phyloP scores from a whole-genome alignment of 2,888 invertebrate genomes.

The Gortyna flavago region DNA sequence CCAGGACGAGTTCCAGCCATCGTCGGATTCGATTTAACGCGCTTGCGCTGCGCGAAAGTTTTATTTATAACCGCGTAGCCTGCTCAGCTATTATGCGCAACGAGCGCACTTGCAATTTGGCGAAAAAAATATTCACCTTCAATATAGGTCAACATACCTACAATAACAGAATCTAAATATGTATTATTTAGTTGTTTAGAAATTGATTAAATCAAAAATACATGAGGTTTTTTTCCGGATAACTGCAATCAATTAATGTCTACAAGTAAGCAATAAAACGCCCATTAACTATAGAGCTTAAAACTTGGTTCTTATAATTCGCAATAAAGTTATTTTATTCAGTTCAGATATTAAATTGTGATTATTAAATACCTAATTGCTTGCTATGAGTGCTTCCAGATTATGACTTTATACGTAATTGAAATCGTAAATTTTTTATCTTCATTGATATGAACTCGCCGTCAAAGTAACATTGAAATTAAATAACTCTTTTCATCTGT shows the following conservation, averaged over 20 bases:
- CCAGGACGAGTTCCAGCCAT: conserved; percentile 87
- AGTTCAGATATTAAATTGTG: conserved; percentile 54
- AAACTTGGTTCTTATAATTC: conserved; percentile 38
- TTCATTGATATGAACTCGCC: conserved; percentile 67
- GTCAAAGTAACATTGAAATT: conserved; percentile 76
- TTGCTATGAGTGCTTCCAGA: conserved; percentile 55
- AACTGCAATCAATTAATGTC: conserved; percentile 1
- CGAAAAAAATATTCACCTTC: conserved; percentile 47
- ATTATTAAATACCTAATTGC: conserved; percentile 56
- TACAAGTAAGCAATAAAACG: conserved; percentile 9
- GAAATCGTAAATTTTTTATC: conserved; percentile 76
- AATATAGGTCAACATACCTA: conserved; percentile 4
- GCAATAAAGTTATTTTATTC: conserved; percentile 60
- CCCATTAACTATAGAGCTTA: conserved; percentile 18
- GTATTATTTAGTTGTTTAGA: neutral
- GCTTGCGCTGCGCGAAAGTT: conserved; percentile 85
- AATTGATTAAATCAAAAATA: neutral
- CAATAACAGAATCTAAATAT: neutral
- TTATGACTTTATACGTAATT: conserved; percentile 69
- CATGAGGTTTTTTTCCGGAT: neutral
- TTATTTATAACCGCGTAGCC: conserved; percentile 85
- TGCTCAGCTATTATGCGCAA: conserved; percentile 77
- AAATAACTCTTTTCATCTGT: conserved; percentile 51
- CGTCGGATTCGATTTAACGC: conserved; percentile 88
- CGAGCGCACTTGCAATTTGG: conserved; percentile 61